A percentile compares a stretch with the other conserved stretches of the same genome.
Conservation (phyloP, 2,888 invertebrate species). For the Busseola fusca region DNA sequence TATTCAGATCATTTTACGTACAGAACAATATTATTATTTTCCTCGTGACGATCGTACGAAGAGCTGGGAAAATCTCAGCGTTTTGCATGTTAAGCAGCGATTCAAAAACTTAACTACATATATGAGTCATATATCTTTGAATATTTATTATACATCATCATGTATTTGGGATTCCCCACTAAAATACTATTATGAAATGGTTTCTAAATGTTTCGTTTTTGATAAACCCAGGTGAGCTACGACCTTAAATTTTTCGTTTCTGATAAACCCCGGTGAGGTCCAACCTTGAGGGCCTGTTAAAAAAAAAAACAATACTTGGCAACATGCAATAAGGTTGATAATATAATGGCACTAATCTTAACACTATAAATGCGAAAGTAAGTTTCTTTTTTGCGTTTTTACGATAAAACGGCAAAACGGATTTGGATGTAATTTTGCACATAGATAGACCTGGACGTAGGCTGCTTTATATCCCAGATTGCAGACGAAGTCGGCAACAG, state of each 20-base stretch:
- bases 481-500: background rate
- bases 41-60: slow-evolving; percentile 16
- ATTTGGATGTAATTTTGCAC: background rate
- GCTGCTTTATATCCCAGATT: background rate
- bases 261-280: background rate
- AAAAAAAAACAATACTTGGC: background rate
- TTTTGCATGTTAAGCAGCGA: slow-evolving; percentile 5
- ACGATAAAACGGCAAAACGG: background rate
- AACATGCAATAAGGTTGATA: background rate
- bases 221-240: background rate
- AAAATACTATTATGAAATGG: slow-evolving; percentile 1
- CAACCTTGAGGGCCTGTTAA: background rate
- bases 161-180: slow-evolving; percentile 11
- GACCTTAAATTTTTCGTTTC: background rate
- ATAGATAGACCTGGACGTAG: background rate
- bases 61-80: slow-evolving; percentile 28
- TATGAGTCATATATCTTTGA: slow-evolving; percentile 21
- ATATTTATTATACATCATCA: background rate
- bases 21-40: slow-evolving; percentile 26
- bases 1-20: slow-evolving; percentile 15
- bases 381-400: background rate
- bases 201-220: background rate
- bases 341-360: background rate
- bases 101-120: slow-evolving; percentile 15
- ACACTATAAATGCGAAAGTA: background rate